Base-by-base conservation (phyloP, 2,113 vertebrate species). In the Origma solitaria region DNA sequence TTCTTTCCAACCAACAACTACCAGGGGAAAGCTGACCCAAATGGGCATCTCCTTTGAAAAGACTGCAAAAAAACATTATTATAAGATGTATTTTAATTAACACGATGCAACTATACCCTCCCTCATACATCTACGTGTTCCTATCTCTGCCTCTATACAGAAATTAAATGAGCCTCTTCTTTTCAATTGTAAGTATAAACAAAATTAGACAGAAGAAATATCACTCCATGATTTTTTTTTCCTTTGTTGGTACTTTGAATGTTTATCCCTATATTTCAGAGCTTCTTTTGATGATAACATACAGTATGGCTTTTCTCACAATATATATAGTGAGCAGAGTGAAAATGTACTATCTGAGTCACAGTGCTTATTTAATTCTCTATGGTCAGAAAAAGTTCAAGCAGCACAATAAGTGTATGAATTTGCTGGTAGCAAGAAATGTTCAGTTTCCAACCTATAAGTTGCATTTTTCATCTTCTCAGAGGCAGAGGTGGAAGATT, bases 401-500 rank as follows among this genome's bases (percentile, higher is more conserved):
- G 19, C 47, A 80, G 3, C 30, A 69, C 27, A 23, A 91, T 49
- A 80, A 64, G 83, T 27, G 1, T 27, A 69, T 68, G 27, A 19
- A 24, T 64, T 71, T 72, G 25, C 33, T 80, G 16, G 8, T 58
- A 69, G 4, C 9, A 64, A 64, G 23, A 92, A 76, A 56, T 42
- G 7, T 53, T 47, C 38, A 1, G 3, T 76, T 83, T 69, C 40
- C 47, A 83, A 21, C 9, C 9, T 35, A 38, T 17, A 21, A 35
- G 15, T 80, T 72, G 13, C 8, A 80, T 35, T 89, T 94, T 80
- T 80, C 38, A 86, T 27, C 33, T 44, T 20, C 10, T 82, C 21
- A 47, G n/a, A 58, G n/a, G 44, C 0, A 0, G 22, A 54, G 7
- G 2, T 65, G 31, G 17, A 85, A 56, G 7, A 83, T 38, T 92